These are phyloP conservation scores for Drosophila aff. DNA, from an alignment of 1,140 invertebrate genomes.

Conservation along the genomic window DNA sequence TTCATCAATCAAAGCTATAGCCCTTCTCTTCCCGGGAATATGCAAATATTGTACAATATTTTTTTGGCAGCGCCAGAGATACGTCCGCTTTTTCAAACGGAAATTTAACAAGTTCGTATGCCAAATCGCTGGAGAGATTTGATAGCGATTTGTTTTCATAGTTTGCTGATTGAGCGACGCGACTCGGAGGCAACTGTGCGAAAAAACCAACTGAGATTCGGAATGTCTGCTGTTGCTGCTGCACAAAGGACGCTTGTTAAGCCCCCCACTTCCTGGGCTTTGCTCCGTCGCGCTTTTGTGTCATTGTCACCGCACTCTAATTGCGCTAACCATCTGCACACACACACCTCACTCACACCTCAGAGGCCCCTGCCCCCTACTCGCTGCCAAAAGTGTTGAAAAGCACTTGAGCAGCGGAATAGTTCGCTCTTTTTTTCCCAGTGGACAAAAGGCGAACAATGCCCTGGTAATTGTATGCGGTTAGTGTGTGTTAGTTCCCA, in stretches of 20 bases:
- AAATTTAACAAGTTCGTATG: slow-evolving; percentile 11
- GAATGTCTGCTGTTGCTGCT: not conserved
- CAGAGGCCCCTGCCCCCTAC: not conserved
- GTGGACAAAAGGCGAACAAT: slow-evolving; percentile 75
- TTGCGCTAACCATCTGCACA: slow-evolving; percentile 71
- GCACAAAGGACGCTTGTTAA: slow-evolving; percentile 71
- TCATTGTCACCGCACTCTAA: slow-evolving; percentile 80
- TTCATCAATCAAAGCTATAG: slow-evolving; percentile 79
- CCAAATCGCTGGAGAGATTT: slow-evolving; percentile 20
- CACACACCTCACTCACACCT: slow-evolving; percentile 22
- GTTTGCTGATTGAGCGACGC: slow-evolving; percentile 20
- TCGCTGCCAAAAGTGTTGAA: slow-evolving; percentile 49
- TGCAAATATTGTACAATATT: slow-evolving; percentile 39
- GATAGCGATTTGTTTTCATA: slow-evolving; percentile 39
- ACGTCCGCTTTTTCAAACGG: slow-evolving; percentile 1
- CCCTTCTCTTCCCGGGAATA: slow-evolving; percentile 19
- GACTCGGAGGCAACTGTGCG: slow-evolving; percentile 9
- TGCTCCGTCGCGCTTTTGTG: slow-evolving; percentile 76
- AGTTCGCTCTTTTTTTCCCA: slow-evolving; percentile 54
- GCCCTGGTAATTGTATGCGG: slow-evolving; percentile 79
- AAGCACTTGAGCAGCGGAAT: slow-evolving; percentile 67
- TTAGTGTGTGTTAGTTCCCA: slow-evolving; percentile 57
- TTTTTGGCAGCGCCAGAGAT: not conserved
- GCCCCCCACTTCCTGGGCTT: slow-evolving; percentile 54
- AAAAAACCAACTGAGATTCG: slow-evolving; percentile 20